Conservation (phyloP, 2,113 vertebrate genomes). For the Bujurquina vittata region DNA sequence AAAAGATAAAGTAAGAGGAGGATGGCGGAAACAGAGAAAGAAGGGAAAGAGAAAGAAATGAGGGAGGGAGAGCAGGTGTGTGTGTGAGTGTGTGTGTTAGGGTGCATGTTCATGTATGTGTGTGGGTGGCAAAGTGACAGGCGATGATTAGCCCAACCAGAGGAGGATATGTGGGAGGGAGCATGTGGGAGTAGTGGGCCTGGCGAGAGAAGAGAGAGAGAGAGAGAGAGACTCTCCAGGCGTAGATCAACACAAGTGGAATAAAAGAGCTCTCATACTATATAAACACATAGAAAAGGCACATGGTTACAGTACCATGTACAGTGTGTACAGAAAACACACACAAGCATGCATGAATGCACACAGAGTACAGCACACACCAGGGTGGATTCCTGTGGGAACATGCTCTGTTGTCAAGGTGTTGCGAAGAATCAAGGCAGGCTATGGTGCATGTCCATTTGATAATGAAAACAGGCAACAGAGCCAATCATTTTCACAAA, state of each 20-base stretch:
- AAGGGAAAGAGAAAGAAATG: slow-evolving; percentile 11
- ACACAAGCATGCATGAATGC: not conserved
- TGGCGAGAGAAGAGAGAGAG: slow-evolving; percentile 41
- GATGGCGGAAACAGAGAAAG: slow-evolving; percentile 21
- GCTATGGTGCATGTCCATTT: not conserved
- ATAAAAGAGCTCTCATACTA: slow-evolving; percentile 56
- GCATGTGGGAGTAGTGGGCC: slow-evolving; percentile 68
- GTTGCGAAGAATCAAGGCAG: not conserved
- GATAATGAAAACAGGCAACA: slow-evolving; percentile 38
- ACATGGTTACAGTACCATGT: too few species aligned
- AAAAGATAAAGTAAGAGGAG: slow-evolving; percentile 34
- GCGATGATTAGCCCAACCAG: slow-evolving; percentile 75
- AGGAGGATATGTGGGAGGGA: slow-evolving; percentile 74
- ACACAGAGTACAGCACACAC: not conserved
- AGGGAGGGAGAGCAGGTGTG: slow-evolving; percentile 42
- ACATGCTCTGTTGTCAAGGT: not conserved
- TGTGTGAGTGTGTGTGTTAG: slow-evolving; percentile 4
- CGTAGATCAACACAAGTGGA: slow-evolving; percentile 64
- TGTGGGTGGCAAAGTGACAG: slow-evolving; percentile 73
- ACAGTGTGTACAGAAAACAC: slow-evolving; percentile 37
- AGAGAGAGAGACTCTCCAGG: slow-evolving; percentile 51
- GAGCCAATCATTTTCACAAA: slow-evolving; percentile 29
- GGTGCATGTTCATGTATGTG: slow-evolving; percentile 19
- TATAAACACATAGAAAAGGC: slow-evolving; percentile 37
- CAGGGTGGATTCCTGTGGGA: slow-evolving; percentile 21